Evolutionary conservation across 1,140 invertebrate species (phyloP).

Genomic region (Drosophila ambigua): DNA sequence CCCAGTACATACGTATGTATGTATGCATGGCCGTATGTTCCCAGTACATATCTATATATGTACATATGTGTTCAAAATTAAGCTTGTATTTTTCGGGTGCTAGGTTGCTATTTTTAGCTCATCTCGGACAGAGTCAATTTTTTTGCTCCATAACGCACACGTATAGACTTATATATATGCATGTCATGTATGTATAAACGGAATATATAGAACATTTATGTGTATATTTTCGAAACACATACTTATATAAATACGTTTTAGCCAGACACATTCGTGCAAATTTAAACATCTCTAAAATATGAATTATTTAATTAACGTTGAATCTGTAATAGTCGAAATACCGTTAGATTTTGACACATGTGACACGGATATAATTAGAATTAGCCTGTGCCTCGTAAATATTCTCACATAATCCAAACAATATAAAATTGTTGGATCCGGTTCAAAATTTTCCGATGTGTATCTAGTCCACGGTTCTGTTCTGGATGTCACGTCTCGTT

Average conservation of each 20-base stretch:
- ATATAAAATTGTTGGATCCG: constrained; percentile 22
- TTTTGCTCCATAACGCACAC: constrained; percentile 60
- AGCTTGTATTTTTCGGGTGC: constrained; percentile 65
- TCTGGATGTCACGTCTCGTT: constrained; percentile 12
- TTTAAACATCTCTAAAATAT: constrained; percentile 19
- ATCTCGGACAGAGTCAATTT: constrained; percentile 55
- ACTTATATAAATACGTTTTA: constrained; percentile 14
- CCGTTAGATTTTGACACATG: constrained; percentile 10
- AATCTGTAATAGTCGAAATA: neutral
- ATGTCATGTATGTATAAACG: constrained; percentile 7
- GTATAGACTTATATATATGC: neutral
- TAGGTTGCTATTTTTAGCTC: constrained; percentile 72
- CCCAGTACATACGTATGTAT: constrained; percentile 24
- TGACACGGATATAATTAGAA: too few species aligned
- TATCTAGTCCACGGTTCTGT: constrained; percentile 2
- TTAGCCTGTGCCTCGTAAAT: constrained; percentile 2
- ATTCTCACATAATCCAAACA: constrained; percentile 5
- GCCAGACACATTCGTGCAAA: constrained; percentile 5
- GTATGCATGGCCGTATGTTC: constrained; percentile 22
- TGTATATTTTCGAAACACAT: constrained; percentile 8
- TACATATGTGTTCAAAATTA: constrained; percentile 41
- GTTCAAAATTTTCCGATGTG: constrained; percentile 36
- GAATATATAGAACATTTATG: constrained; percentile 35
- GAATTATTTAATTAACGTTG: constrained; percentile 19
- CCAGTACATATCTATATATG: constrained; percentile 46